phyloP scores from a whole-genome alignment of 2,888 invertebrate genomes.

The Sminthurinus aureus region DNA sequence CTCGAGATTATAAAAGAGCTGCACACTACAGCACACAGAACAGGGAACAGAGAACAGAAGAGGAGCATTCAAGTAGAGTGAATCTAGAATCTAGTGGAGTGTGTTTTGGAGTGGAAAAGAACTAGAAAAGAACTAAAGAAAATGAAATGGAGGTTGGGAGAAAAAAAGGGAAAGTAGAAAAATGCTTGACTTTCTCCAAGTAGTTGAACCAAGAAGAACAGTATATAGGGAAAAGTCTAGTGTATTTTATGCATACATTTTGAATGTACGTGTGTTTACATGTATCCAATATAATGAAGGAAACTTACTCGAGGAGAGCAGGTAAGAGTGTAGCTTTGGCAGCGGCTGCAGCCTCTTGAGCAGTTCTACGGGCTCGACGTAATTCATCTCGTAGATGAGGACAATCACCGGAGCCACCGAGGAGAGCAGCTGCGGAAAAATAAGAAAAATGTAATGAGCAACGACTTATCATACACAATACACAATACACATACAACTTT shows the following conservation, averaged over 20 bases:
- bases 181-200: background rate
- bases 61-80: no score
- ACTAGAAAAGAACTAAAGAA: background rate
- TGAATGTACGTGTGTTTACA: background rate
- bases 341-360: constrained; percentile 61
- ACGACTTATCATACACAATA: no score
- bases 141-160: background rate
- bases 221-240: background rate
- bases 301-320: constrained; percentile 60
- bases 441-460: no score
- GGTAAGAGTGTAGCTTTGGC: constrained; percentile 60
- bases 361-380: constrained; percentile 61
- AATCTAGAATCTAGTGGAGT: background rate
- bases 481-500: no score
- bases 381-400: constrained; percentile 61
- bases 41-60: no score
- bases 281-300: constrained; percentile 12
- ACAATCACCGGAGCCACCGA: constrained; percentile 61
- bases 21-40: no score
- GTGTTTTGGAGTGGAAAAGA: background rate
- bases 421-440: constrained; percentile 34
- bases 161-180: background rate
- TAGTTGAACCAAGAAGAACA: background rate
- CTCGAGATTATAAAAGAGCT: no score
- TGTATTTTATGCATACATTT: no score